A percentile compares a stretch with the other conserved stretches of the same genome.
phyloP scores from a whole-genome alignment of 2,113 vertebrate genomes.

The Machaerirhynchus nigripectus region DNA sequence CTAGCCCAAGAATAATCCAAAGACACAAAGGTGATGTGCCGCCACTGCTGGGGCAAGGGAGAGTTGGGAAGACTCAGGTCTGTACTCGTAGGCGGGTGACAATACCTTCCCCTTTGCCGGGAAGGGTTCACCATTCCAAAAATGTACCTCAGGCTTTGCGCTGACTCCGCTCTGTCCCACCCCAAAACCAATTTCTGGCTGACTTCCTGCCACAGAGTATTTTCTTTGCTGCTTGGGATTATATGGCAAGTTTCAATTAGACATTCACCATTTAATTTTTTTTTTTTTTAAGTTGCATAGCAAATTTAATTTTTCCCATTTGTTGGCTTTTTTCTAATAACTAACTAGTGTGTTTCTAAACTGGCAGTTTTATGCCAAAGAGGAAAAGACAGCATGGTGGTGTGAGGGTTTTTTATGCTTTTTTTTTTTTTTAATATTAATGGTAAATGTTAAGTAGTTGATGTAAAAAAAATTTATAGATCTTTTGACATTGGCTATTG shows the following conservation, averaged over 20 bases:
- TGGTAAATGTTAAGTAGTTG: neutral
- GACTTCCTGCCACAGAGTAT: neutral
- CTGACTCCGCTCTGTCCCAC: conserved; percentile 33
- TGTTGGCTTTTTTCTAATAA: conserved; percentile 1
- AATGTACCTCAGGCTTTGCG: neutral
- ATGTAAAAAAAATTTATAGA: neutral
- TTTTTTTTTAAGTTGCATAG: neutral
- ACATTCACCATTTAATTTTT: neutral
- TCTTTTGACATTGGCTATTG: neutral
- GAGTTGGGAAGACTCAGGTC: neutral
- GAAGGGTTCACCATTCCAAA: neutral
- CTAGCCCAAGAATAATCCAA: neutral
- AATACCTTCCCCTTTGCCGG: neutral
- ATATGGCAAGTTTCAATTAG: conserved; percentile 11
- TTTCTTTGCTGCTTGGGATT: conserved; percentile 16
- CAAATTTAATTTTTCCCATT: neutral
- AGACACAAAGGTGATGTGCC: neutral
- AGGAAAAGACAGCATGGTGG: neutral
- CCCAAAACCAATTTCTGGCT: conserved; percentile 44
- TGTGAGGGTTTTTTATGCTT: fast-evolving
- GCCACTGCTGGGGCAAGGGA: neutral
- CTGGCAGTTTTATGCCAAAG: neutral
- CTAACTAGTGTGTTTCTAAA: neutral
- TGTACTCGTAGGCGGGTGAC: neutral
- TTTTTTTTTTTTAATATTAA: neutral